Percentiles rank a stretch among this genome's conserved stretches.
phyloP scores from a whole-genome alignment of 2,113 vertebrate species.

The Ploceus nigricollis region DNA sequence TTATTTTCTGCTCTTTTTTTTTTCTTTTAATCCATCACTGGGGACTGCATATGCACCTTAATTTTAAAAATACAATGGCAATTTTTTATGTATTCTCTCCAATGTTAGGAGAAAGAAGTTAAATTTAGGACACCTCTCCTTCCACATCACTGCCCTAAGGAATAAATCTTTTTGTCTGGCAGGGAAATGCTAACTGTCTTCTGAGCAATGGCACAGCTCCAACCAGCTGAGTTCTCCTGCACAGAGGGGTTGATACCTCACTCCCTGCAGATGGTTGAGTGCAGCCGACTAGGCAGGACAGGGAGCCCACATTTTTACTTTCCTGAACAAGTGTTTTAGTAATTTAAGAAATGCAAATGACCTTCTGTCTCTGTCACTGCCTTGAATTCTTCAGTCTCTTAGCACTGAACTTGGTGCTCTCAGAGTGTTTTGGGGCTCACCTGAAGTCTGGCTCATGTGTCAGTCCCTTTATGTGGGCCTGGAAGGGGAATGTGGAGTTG shows the following conservation, averaged over 20 bases:
- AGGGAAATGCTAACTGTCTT: background rate
- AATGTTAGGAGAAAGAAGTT: background rate
- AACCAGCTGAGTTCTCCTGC: background rate
- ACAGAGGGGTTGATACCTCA: background rate
- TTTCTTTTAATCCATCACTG: background rate
- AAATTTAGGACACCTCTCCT: background rate
- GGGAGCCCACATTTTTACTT: accelerated
- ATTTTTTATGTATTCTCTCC: background rate
- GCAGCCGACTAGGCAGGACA: background rate
- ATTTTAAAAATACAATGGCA: background rate
- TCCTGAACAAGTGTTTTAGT: background rate
- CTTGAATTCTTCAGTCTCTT: background rate
- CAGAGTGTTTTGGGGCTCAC: background rate
- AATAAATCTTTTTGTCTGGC: background rate
- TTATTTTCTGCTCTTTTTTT: background rate
- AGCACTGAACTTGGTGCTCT: background rate
- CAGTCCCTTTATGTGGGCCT: background rate
- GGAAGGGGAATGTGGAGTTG: background rate
- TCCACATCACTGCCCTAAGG: background rate
- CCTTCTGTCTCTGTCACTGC: background rate
- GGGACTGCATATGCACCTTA: background rate
- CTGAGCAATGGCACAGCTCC: background rate
- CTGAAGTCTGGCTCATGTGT: background rate
- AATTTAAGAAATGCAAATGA: background rate
- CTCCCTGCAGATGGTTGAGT: background rate